Conservation (phyloP, 2,888 invertebrate genomes). For the Eubasilissa splendida region DNA sequence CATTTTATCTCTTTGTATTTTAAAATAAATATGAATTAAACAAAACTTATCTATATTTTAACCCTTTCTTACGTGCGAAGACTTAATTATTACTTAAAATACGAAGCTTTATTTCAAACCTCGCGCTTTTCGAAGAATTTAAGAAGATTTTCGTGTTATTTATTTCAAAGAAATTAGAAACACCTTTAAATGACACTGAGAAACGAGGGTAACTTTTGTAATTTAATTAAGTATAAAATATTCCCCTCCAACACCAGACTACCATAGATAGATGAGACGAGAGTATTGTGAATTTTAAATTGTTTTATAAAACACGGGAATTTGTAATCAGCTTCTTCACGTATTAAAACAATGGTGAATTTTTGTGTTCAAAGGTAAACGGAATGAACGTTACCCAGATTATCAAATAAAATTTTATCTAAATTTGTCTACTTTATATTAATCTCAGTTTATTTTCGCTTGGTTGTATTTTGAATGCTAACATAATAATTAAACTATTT, state of each 20-base stretch:
- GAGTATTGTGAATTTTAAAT: neutral
- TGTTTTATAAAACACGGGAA: neutral
- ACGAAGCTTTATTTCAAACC: slow-evolving; percentile 22
- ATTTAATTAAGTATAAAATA: slow-evolving; percentile 35
- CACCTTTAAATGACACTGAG: slow-evolving; percentile 41
- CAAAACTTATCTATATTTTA: neutral
- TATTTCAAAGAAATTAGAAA: slow-evolving; percentile 33
- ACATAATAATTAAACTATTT: too few relatives aligned
- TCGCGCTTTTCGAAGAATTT: slow-evolving; percentile 20
- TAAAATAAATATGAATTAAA: too few relatives aligned
- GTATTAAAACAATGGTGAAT: too few relatives aligned
- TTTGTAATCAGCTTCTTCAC: too few relatives aligned
- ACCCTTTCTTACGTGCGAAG: slow-evolving; percentile 16
- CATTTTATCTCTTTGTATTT: too few relatives aligned
- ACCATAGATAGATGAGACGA: neutral
- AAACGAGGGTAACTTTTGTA: slow-evolving; percentile 34
- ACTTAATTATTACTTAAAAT: slow-evolving; percentile 19
- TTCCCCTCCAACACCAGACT: slow-evolving; percentile 7
- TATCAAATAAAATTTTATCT: too few relatives aligned
- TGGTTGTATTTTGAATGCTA: too few relatives aligned
- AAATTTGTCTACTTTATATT: too few relatives aligned
- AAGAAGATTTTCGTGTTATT: slow-evolving; percentile 40
- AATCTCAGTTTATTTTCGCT: too few relatives aligned
- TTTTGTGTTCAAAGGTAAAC: too few relatives aligned
- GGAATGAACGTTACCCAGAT: too few relatives aligned